Conservation (phyloP, 2,113 vertebrate species). For the Perca fluviatilis region DNA sequence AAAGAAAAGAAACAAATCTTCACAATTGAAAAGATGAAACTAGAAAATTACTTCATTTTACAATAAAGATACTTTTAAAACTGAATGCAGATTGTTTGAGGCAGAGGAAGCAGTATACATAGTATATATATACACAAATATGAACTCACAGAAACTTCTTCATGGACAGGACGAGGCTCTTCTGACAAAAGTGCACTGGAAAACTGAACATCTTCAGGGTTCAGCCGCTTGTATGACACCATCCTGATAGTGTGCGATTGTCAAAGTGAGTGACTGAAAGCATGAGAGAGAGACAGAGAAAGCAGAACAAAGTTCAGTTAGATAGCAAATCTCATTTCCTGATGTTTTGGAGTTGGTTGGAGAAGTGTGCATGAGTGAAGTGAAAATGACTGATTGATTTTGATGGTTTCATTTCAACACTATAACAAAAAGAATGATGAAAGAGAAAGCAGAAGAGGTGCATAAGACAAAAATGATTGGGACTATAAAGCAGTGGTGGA, state of each 20-base stretch:
- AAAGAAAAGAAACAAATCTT: background rate
- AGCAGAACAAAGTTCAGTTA: background rate
- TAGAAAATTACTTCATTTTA: background rate
- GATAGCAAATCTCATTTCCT: background rate
- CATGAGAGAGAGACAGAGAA: background rate
- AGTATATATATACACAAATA: background rate
- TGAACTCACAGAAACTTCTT: constrained; percentile 61
- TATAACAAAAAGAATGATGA: background rate
- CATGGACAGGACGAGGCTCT: constrained; percentile 38
- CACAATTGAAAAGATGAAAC: background rate
- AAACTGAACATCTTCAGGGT: constrained; percentile 77
- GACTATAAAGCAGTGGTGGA: background rate
- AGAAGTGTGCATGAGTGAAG: background rate
- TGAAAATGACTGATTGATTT: background rate
- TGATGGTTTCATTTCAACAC: background rate
- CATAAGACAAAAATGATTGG: background rate
- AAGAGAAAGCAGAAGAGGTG: background rate
- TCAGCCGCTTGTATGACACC: constrained; percentile 77
- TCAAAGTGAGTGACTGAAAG: constrained; percentile 6
- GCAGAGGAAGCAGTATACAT: background rate
- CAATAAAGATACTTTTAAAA: background rate
- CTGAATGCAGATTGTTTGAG: background rate
- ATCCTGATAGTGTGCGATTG: constrained; percentile 40
- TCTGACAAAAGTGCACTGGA: constrained; percentile 52
- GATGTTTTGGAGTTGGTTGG: background rate